phyloP scores from a whole-genome alignment of 1,140 invertebrate genomes.

The Coptotermes formosanus region DNA sequence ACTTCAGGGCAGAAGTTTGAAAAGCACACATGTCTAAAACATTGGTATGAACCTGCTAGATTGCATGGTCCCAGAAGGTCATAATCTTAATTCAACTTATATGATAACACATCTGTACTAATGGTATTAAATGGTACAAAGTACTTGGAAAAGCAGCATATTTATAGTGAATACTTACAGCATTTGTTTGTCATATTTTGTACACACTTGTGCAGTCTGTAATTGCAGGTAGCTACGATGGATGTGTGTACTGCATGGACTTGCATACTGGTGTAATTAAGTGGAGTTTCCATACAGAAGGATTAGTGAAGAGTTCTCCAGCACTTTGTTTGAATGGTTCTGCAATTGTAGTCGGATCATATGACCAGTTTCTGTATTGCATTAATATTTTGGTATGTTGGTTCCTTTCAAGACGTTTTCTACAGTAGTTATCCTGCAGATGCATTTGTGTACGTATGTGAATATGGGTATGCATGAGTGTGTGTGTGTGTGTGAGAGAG shows the following conservation, averaged over 20 bases:
- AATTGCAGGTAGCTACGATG: conserved; percentile 65
- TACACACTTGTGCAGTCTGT: not conserved
- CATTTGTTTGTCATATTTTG: conserved; percentile 5
- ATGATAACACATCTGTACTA: too few relatives aligned
- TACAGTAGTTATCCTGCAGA: conserved; percentile 25
- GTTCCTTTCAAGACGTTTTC: not conserved
- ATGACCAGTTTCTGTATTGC: conserved; percentile 64
- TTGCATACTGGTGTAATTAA: conserved; percentile 53
- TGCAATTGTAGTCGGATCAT: conserved; percentile 63
- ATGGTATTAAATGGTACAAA: too few relatives aligned
- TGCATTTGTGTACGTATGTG: not conserved
- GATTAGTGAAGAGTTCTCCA: conserved; percentile 67
- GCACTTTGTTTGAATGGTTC: conserved; percentile 45
- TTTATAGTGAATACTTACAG: not conserved
- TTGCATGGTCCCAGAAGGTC: too few relatives aligned
- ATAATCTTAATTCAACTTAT: too few relatives aligned
- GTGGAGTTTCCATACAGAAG: conserved; percentile 62
- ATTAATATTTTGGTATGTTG: conserved; percentile 55
- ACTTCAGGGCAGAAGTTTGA: too few relatives aligned
- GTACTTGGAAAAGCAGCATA: too few relatives aligned
- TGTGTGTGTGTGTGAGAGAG: too few relatives aligned
- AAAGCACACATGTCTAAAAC: too few relatives aligned
- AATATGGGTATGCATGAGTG: too few relatives aligned
- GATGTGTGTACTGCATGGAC: conserved; percentile 60
- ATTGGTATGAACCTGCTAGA: too few relatives aligned